Conservation (phyloP, 2,113 vertebrate genomes). For the Ciconia boyciana region DNA sequence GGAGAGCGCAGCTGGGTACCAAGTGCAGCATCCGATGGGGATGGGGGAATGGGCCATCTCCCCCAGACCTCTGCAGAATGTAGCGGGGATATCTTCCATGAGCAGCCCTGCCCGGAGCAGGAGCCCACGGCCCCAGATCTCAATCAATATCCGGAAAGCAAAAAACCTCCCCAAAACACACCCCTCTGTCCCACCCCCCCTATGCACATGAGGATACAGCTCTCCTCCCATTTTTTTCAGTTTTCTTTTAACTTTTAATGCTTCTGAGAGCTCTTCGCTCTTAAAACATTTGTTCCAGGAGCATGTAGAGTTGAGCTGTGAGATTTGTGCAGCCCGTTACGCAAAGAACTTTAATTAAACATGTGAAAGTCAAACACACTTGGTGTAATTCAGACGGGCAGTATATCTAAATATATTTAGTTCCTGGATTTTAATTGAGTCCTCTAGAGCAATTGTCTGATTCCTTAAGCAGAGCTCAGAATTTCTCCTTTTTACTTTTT, state of each 20-base stretch:
- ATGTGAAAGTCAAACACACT: background rate
- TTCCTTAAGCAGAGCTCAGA: background rate
- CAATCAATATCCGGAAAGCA: fast-evolving
- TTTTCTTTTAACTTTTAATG: background rate
- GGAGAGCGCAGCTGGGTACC: background rate
- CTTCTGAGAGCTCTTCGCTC: background rate
- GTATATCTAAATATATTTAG: background rate
- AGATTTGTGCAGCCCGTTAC: background rate
- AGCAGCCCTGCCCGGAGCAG: background rate
- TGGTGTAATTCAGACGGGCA: background rate
- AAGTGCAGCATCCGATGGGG: background rate
- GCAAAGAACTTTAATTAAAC: slow-evolving; percentile 17
- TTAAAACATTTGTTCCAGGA: background rate
- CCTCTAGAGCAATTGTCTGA: background rate
- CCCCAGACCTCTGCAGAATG: background rate
- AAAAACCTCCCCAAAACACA: background rate
- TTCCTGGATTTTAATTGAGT: slow-evolving; percentile 10
- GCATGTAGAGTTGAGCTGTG: background rate
- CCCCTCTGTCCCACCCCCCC: no score
- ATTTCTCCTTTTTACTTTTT: background rate
- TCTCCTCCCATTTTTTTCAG: background rate
- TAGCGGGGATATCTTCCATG: no score
- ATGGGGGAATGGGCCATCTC: background rate
- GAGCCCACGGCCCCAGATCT: fast-evolving
- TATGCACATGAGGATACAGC: fast-evolving